Evolutionary conservation across 2,113 vertebrate genomes (phyloP).

Genomic region (Mesembrinibis cayennensis): DNA sequence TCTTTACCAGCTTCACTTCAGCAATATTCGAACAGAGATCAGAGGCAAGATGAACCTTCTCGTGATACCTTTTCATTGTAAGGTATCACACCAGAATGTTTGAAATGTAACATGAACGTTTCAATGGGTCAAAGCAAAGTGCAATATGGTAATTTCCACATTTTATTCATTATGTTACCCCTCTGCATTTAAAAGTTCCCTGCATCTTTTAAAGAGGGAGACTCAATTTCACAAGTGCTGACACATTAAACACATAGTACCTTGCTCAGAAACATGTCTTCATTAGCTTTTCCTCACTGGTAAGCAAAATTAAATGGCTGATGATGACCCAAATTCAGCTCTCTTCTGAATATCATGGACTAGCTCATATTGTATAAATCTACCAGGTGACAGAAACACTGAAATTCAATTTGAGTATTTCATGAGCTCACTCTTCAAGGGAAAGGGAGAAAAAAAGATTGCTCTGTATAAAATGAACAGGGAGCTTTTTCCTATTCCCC

Average conservation of each 20-base stretch:
- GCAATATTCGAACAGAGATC: not conserved
- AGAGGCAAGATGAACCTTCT: not conserved
- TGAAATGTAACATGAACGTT: not conserved
- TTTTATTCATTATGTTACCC: not conserved
- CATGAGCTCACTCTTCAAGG: not conserved
- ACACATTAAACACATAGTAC: not conserved
- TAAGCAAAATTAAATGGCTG: constrained; percentile 13
- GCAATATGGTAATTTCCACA: not conserved
- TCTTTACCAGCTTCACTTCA: not conserved
- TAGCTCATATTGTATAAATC: not conserved
- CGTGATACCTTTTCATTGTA: not conserved
- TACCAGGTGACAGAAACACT: not conserved
- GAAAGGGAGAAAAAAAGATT: not conserved
- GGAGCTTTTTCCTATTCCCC: not conserved
- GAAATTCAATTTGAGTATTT: not conserved
- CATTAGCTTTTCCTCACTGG: not conserved
- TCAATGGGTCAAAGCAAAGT: not conserved
- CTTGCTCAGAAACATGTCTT: not conserved
- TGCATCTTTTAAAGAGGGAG: not conserved
- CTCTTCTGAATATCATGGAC: not conserved
- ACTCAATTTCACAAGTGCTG: not conserved
- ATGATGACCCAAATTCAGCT: not conserved
- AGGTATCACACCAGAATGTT: not conserved
- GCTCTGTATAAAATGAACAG: not conserved
- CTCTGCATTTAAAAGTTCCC: not conserved